Base-by-base conservation (phyloP, 1,140 invertebrate genomes). In the Zeugodacus cucurbitae region DNA sequence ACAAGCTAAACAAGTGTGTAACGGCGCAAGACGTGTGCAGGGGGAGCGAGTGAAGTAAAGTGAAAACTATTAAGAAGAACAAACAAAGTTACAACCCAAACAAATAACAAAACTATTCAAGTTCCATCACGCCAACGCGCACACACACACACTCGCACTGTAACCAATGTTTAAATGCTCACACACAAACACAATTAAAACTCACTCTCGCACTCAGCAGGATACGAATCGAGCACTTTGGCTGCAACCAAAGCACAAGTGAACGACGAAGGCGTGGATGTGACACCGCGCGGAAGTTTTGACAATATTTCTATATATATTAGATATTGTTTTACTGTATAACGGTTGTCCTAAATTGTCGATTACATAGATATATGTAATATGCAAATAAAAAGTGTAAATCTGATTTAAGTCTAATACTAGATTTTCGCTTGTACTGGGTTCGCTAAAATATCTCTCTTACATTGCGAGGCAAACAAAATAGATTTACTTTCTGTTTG, bases 51-150 rank as follows among this genome's bases (percentile, higher is more conserved):
- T 20, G 70, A 7, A 74, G 70, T 74, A 82, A 82, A 82, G 41
- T 82, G 74, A 48, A 82, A 82, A 82, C 74, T 82, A 82, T 82
- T 82, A 82, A 82, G 74, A 82, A 82, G 74, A 82, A 82, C 41
- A 26, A 82, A 82, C 74, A 48, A 82, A 82, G 74, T 82, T 82
- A n/a, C 44, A 82, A 48, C 41, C 22, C n/a, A 82, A 82, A 82
- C 41, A 82, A 82, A 54, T 82, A 82, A 48, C 11, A 82, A 82
- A 82, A 82, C 74, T 41, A 82, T 82, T 48, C 41, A 54, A 82
- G 41, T 82, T 82, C 0, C 41, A 29, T 29, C 41, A 26, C 17
- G 37, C n/a, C 5, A 37, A 78, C 74, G 22, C 22, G 22, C 8
- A 17, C 41, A 78, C 62, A 70, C 32, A 34, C n/a, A 34, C 41